Base-by-base conservation (phyloP, 1,140 invertebrate genomes). In the Listronotus oregonensis region DNA sequence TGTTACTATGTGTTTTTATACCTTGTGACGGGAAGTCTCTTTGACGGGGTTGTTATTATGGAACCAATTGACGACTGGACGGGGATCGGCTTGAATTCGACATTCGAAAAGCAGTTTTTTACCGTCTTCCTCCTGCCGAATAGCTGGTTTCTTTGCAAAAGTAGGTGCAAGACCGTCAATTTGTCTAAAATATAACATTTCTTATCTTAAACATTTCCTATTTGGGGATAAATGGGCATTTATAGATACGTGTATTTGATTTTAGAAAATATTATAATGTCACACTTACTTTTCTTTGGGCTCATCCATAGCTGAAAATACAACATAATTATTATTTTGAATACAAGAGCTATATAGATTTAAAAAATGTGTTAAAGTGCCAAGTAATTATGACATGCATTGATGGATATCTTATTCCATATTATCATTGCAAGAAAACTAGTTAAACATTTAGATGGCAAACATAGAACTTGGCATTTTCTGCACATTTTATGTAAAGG, bases 111-210 rank as follows among this genome's bases (percentile, higher is more conserved):
- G 85, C 68, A 98, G 82, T 78, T 93, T 87, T 83, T 96, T 95
- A 62, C 96, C 96, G 82, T 97, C 95, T 78, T 97, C 95, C 81
- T 97, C 95, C 81, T 98, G 95, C 79, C 94, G 87, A 78, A 98
- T 99, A 31, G 93, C 87, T 46, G 96, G 96, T 82, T 98, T 98
- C 85, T 96, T 95, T 78, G 92, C 89, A 85, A 98, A 98, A 78
- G 95, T 97, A 75, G 96, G 96, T 79, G 96, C 95, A 80, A 95
- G 90, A 75, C 95, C 95, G 85, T 97, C 95, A 82, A 95, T 93
- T 94, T 95, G 93, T 87, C 93, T 95, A 83, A 7, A 84, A 79
- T 75, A 68, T 32, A 51, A 66, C 18, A 15, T 32, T 4, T 15
- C 14, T 17, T 55, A 17, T 14, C 6, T 40, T 17, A 37, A 37